phyloP scores from a whole-genome alignment of 2,113 vertebrate species.

The Sylvietta virens region DNA sequence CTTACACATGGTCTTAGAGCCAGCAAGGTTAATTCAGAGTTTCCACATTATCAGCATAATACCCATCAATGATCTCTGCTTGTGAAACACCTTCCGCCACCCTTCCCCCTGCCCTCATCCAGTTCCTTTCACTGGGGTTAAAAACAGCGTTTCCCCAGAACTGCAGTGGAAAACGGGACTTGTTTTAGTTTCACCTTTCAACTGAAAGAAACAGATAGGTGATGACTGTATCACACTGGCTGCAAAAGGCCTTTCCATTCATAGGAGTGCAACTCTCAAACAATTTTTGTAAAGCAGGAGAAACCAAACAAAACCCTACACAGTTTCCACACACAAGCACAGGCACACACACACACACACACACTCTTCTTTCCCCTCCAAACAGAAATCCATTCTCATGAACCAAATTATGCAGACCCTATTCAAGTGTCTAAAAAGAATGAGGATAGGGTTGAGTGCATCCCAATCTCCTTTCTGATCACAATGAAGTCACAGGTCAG shows the following conservation, averaged over 20 bases:
- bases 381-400: not conserved
- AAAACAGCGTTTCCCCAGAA: not conserved
- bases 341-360: not conserved
- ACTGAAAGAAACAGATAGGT: not conserved
- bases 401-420: not conserved
- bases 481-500: not conserved
- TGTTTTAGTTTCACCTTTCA: not conserved
- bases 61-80: not conserved
- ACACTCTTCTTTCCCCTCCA: not conserved
- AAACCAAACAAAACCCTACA: not conserved
- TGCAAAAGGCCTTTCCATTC: not conserved
- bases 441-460: not conserved
- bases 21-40: not conserved
- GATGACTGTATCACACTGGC: not conserved
- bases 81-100: not conserved
- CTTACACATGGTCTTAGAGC: not conserved
- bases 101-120: not conserved
- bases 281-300: not conserved
- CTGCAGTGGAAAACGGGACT: not conserved
- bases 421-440: slow-evolving; percentile 18
- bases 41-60: not conserved
- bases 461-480: not conserved
- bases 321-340: not conserved
- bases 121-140: not conserved
- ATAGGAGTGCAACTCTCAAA: not conserved